Base-by-base conservation (phyloP, 2,113 vertebrate genomes). In the Oostethus manadensis region DNA sequence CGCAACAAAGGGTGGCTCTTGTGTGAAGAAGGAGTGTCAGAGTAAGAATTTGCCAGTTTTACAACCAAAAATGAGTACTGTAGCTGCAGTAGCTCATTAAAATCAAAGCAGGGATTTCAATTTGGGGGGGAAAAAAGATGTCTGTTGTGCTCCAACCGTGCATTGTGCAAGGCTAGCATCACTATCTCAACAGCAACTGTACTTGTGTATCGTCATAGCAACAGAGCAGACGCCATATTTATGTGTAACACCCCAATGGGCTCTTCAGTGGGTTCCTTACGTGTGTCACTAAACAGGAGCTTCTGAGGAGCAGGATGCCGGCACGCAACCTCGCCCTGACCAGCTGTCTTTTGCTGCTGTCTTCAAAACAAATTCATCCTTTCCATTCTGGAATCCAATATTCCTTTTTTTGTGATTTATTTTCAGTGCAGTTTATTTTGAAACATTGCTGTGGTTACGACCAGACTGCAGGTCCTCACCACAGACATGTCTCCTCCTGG, bases 231-330 rank as follows among this genome's bases (percentile, higher is more conserved):
- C 29, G 23, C 5, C 23, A 33, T 33, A 33, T 33, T 33, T 1
- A 33, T 33, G 29, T 33, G 29, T 4, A 33, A 33, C 29, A 1
- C 7, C 1, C 5, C 29, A 33, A 33, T 33, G 29, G 38, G 0
- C 38, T 42, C 38, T 42, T 42, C 38, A 42, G 38, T 42, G 38
- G 38, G 13, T 42, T 14, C 38, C 38, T 42, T 14, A 14, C 14
- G 38, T 42, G 46, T 10, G 10, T 80, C 80, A n/a, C 80, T 76
- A 82, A 83, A 80, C 75, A 60, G 35, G 50, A 42, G 51, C 13
- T 64, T 82, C 82, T 79, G 74, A 62, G 35, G 53, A 45, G 51
- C 21, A 68, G 69, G 64, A 69, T 73, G 74, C 68, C 48, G 70
- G 71, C 69, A 48, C 70, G 43, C 65, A 51, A 66, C 73, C 64